These are phyloP conservation scores for Tethea ocularis DNA, from an alignment of 2,888 invertebrate genomes.

Conservation along the genomic window DNA sequence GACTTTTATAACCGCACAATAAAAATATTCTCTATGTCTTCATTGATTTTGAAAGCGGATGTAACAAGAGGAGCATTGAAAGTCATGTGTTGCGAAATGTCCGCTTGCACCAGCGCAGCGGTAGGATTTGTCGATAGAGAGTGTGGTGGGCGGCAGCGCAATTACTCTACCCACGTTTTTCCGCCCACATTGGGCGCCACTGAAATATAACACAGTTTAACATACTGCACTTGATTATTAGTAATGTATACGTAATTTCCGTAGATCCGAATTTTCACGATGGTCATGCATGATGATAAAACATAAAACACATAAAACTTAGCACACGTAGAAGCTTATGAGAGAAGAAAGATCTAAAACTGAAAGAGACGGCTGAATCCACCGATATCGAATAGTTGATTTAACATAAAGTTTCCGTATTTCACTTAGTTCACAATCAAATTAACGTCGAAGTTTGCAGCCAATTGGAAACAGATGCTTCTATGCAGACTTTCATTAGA, in stretches of 20 bases:
- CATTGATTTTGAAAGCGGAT: not conserved
- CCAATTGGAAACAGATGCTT: not conserved
- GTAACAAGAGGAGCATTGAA: slow-evolving; percentile 27
- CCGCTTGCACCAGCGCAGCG: slow-evolving; percentile 13
- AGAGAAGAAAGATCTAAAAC: too few species aligned
- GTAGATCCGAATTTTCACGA: not conserved
- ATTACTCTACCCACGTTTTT: slow-evolving; percentile 50
- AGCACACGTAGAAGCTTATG: not conserved
- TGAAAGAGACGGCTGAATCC: too few species aligned
- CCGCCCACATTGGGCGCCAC: slow-evolving; percentile 48
- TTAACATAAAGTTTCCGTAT: too few species aligned
- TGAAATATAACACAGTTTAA: slow-evolving; percentile 49
- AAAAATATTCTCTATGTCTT: not conserved
- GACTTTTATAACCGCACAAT: not conserved
- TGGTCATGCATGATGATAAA: not conserved
- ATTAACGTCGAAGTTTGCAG: not conserved
- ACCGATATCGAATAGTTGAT: not conserved
- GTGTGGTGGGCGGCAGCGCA: slow-evolving; percentile 47
- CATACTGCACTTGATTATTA: slow-evolving; percentile 35
- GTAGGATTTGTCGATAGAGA: slow-evolving; percentile 17
- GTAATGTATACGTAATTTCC: slow-evolving; percentile 18
- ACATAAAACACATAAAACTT: not conserved
- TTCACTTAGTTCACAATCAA: not conserved
- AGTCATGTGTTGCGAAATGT: slow-evolving; percentile 17
- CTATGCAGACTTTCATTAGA: not conserved